Evolutionary conservation across 1,140 invertebrate species (phyloP).

Genomic region (Penaeus indicus): DNA sequence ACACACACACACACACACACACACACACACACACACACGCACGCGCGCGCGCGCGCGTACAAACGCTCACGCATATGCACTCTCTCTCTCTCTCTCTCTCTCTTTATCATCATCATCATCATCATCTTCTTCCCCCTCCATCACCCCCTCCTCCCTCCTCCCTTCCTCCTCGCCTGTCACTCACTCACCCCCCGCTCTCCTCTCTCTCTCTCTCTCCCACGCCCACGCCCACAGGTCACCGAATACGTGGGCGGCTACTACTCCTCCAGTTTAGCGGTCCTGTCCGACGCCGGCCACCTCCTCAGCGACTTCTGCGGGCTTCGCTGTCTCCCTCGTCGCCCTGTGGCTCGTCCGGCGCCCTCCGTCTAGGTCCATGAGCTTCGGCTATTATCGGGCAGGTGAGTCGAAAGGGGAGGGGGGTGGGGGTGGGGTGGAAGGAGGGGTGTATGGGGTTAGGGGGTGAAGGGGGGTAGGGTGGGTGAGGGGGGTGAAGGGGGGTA

Average conservation of each 20-base stretch:
- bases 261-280: conserved; percentile 84
- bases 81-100: not conserved
- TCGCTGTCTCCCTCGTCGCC: conserved; percentile 83
- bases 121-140: not conserved
- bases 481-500: too few species aligned
- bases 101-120: not conserved
- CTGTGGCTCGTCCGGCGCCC: conserved; percentile 78
- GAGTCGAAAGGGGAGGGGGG: conserved; percentile 64
- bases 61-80: too few species aligned
- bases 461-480: not conserved
- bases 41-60: too few species aligned
- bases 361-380: conserved; percentile 80
- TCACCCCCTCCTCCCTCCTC: not conserved
- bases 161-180: too few species aligned
- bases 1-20: too few species aligned
- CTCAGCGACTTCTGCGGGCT: conserved; percentile 86
- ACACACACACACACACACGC: too few species aligned
- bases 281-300: conserved; percentile 87
- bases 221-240: conserved; percentile 14
- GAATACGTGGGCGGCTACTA: conserved; percentile 78
- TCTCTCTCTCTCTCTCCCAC: not conserved
- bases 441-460: not conserved
- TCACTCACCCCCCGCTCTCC: not conserved
- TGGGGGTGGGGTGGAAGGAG: too few species aligned
- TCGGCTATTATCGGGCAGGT: conserved; percentile 85